Conservation (phyloP, 2,888 invertebrate genomes). For the Aproaerema taeniolella region DNA sequence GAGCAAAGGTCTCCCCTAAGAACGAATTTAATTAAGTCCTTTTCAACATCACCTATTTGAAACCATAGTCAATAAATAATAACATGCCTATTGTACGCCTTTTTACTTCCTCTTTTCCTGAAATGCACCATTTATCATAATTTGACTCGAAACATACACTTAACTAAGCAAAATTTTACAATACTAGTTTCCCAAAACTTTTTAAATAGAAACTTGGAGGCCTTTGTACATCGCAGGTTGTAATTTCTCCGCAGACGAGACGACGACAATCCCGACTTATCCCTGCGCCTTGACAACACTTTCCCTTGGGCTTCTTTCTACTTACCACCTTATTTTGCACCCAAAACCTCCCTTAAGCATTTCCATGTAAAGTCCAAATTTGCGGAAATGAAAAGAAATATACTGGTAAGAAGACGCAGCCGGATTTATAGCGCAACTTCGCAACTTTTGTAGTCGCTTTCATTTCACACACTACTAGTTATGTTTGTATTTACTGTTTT, state of each 20-base stretch:
- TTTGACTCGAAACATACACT: no score
- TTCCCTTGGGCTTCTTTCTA: slow-evolving; percentile 53
- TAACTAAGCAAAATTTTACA: no score
- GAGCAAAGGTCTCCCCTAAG: no score
- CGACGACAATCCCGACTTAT: slow-evolving; percentile 68
- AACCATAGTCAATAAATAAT: no score
- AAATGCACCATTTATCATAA: no score
- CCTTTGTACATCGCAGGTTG: slow-evolving; percentile 53
- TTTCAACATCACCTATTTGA: no score
- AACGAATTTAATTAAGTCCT: no score
- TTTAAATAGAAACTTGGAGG: slow-evolving; percentile 40
- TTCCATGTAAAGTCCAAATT: no score
- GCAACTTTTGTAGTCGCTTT: slow-evolving; percentile 63
- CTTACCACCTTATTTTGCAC: slow-evolving; percentile 28
- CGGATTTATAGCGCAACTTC: slow-evolving; percentile 62
- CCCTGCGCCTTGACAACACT: slow-evolving; percentile 71
- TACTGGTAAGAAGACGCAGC: slow-evolving; percentile 32
- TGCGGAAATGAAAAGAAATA: no score
- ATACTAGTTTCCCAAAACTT: no score
- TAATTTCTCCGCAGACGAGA: slow-evolving; percentile 62
- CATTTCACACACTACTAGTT: slow-evolving; percentile 59
- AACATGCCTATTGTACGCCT: no score
- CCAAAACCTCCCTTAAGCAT: slow-evolving; percentile 23
- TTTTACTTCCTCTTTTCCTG: no score
- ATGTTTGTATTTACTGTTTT: slow-evolving; percentile 37